phyloP scores from a whole-genome alignment of 2,113 vertebrate species.

The Corythornis vintsioides region DNA sequence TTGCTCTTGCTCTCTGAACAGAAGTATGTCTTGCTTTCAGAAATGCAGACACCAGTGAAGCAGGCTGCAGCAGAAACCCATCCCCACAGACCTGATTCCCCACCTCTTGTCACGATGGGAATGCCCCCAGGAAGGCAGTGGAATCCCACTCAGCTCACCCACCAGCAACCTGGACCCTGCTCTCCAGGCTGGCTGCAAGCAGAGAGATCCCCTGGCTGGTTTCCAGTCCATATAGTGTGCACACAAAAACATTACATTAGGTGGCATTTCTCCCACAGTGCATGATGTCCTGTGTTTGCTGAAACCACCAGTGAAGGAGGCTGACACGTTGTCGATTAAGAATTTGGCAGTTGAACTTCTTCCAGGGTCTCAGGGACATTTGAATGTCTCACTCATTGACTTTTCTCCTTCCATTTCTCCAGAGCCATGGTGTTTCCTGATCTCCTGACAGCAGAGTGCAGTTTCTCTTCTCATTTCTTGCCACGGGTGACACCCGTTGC shows the following conservation, averaged over 20 bases:
- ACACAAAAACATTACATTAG: background rate
- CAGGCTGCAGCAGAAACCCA: background rate
- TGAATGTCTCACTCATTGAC: background rate
- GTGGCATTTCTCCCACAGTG: background rate
- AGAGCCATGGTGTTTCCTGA: background rate
- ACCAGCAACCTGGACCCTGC: background rate
- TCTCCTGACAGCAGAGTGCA: background rate
- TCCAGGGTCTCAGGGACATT: background rate
- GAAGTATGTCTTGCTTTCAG: background rate
- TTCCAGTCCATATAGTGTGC: background rate
- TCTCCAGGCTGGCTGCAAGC: background rate
- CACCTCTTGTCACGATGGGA: accelerated
- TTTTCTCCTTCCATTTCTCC: background rate
- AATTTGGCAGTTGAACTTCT: background rate
- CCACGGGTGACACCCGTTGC: background rate
- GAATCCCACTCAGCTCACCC: background rate
- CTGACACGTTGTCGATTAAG: background rate
- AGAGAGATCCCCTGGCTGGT: background rate
- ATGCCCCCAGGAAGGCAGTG: background rate
- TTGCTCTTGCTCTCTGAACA: background rate
- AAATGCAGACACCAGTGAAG: background rate
- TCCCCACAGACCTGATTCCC: background rate
- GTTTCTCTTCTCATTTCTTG: background rate
- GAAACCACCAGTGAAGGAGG: background rate
- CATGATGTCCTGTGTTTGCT: background rate